Percentiles rank a stretch among this genome's conserved stretches.
Evolutionary conservation across 2,797 vertebrate genomes (phyloP).

Genomic region (Masticophis lateralis): DNA sequence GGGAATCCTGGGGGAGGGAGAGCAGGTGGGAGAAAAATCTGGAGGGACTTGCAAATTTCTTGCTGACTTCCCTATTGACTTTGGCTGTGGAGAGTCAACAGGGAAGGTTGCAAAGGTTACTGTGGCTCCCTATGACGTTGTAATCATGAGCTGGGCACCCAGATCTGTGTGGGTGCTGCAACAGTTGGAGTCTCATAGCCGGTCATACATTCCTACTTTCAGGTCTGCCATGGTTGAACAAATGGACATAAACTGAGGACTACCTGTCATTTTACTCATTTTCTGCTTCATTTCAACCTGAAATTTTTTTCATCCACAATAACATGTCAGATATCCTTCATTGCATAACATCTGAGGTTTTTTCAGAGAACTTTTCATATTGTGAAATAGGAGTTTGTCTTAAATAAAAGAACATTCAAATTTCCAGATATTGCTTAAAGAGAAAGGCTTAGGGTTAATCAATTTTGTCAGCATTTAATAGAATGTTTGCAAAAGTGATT

Average conservation of each 20-base stretch:
- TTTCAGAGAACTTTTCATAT: not conserved
- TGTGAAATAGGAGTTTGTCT: not conserved
- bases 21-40: not conserved
- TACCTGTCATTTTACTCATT: not conserved
- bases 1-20: not conserved
- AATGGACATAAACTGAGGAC: not conserved
- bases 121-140: not conserved
- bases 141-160: not conserved
- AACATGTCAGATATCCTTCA: not conserved
- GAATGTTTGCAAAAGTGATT: not conserved
- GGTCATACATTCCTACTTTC: not conserved
- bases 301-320: not conserved
- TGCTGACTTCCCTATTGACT: not conserved
- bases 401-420: not conserved
- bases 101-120: not conserved
- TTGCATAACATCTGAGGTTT: not conserved
- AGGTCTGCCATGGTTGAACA: not conserved
- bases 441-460: not conserved
- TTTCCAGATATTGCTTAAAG: not conserved
- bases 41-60: not conserved
- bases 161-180: not conserved
- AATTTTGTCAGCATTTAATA: not conserved
- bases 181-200: not conserved
- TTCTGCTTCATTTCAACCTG: not conserved
- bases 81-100: not conserved